Evolutionary conservation across 30 jellyfish, hydroid and myxozoan species (phyloP).

Genomic region (Pelagia noctiluca): DNA sequence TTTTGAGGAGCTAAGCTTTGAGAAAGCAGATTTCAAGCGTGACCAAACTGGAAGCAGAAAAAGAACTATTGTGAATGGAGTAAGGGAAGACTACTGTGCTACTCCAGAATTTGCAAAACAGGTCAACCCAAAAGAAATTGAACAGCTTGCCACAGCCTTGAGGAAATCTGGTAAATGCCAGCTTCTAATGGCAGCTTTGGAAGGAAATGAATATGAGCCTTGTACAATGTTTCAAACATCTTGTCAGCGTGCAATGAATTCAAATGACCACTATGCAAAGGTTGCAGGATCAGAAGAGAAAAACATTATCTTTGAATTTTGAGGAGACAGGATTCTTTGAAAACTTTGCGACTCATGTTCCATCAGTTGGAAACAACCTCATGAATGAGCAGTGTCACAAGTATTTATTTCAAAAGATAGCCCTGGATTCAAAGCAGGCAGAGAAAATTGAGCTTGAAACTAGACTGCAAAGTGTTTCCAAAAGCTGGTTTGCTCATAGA

Average conservation of each 20-base stretch:
- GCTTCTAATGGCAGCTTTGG: slow-evolving; percentile 1
- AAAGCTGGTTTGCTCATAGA: neutral
- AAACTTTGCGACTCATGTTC: neutral
- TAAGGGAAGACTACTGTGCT: slow-evolving; percentile 22
- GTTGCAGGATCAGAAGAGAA: neutral
- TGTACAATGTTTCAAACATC: neutral
- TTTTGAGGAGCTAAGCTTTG: slow-evolving; percentile 30
- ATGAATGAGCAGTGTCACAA: neutral
- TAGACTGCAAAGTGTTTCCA: neutral
- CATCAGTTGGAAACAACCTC: neutral
- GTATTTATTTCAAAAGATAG: too few species aligned
- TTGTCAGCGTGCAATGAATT: neutral
- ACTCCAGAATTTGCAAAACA: slow-evolving; percentile 34
- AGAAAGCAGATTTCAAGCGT: slow-evolving; percentile 27
- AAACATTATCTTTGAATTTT: neutral
- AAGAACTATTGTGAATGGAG: slow-evolving; percentile 8
- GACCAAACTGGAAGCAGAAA: slow-evolving; percentile 25
- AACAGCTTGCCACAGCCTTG: slow-evolving; percentile 9
- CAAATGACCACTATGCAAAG: neutral
- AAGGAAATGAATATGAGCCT: neutral
- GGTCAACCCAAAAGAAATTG: slow-evolving; percentile 5
- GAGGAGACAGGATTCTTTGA: neutral
- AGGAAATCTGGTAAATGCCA: slow-evolving; percentile 14
- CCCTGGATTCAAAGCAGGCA: neutral
- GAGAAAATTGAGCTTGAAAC: neutral